phyloP scores from a whole-genome alignment of 2,113 vertebrate genomes.

The Gambusia affinis region DNA sequence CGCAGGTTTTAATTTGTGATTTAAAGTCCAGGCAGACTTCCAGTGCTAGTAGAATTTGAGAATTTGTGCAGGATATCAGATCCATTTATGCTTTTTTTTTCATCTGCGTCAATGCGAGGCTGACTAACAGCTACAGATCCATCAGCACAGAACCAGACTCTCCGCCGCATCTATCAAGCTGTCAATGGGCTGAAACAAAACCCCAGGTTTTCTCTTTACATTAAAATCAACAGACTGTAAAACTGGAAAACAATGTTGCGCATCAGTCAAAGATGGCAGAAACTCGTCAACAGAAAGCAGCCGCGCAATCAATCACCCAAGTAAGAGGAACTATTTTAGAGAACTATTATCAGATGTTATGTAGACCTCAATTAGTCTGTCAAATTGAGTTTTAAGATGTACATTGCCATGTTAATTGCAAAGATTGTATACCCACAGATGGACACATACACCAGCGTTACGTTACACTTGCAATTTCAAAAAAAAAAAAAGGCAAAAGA shows the following conservation, averaged over 20 bases:
- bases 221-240: constrained; percentile 19
- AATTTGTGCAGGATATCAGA: not conserved
- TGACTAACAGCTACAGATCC: constrained; percentile 23
- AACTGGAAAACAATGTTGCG: not conserved
- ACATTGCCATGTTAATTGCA: constrained; percentile 5
- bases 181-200: constrained; percentile 9
- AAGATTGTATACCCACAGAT: not conserved
- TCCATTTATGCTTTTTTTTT: not conserved
- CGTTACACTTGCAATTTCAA: constrained; percentile 10
- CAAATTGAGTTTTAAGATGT: constrained; percentile 13
- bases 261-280: not conserved
- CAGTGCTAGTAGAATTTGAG: too few species aligned
- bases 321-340: not conserved
- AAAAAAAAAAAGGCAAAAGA: constrained; percentile 1
- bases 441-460: not conserved
- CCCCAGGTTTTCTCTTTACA: constrained; percentile 9
- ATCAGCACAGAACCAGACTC: constrained; percentile 24
- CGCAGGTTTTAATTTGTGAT: not conserved
- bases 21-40: not conserved
- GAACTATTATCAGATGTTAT: not conserved
- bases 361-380: constrained; percentile 41
- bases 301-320: constrained; percentile 4
- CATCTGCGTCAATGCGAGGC: not conserved
- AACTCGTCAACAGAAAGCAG: not conserved
- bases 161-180: constrained; percentile 23